Percentiles rank a stretch among this genome's conserved stretches.
Evolutionary conservation across 2,797 vertebrate genomes (phyloP).

Genomic region (Peromyscus attwateri): DNA sequence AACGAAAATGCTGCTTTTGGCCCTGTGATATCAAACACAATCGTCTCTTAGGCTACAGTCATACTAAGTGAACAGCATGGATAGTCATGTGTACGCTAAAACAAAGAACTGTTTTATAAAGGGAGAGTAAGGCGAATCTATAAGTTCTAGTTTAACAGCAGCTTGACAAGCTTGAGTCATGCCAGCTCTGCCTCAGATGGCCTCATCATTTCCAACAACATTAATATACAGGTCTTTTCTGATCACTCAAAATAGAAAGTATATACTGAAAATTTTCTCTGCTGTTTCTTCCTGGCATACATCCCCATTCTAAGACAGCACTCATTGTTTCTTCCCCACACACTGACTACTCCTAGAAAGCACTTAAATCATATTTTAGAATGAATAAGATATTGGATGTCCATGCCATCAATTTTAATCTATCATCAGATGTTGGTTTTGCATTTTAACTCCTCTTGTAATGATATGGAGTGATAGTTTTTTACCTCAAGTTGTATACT

Average conservation of each 20-base stretch:
- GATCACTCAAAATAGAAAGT: background rate
- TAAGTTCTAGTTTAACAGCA: background rate
- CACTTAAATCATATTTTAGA: background rate
- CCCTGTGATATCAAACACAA: background rate
- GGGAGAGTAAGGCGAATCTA: background rate
- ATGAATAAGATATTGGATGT: background rate
- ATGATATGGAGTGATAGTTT: background rate
- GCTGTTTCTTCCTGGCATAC: background rate
- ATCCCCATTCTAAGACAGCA: background rate
- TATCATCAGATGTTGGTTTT: background rate
- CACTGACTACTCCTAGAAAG: background rate
- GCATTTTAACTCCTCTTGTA: background rate
- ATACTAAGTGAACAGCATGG: background rate
- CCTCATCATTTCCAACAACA: background rate
- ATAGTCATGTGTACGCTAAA: background rate
- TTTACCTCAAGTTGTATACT: background rate
- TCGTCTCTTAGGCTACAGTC: background rate
- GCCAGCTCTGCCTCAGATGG: background rate
- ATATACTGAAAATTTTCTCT: background rate
- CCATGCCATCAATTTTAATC: background rate
- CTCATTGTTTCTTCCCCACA: background rate
- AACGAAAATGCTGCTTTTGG: background rate
- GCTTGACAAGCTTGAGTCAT: background rate
- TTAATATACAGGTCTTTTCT: background rate
- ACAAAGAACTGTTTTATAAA: slow-evolving; percentile 36